Evolutionary conservation across 2,113 vertebrate genomes (phyloP).

Genomic region (Dasyornis broadbenti): DNA sequence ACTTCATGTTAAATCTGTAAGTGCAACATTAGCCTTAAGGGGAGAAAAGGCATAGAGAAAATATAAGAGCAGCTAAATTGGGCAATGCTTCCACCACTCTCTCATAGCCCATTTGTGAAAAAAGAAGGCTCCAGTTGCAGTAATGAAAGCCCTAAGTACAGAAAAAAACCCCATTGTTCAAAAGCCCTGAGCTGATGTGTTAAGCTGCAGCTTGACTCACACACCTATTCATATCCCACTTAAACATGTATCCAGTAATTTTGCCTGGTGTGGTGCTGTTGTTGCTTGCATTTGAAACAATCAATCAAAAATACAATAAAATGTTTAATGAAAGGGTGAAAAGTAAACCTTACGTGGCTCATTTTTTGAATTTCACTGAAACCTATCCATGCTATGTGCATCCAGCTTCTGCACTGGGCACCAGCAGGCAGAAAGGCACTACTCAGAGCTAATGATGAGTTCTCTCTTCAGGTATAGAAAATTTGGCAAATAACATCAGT

Average conservation of each 20-base stretch:
- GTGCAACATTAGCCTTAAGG: neutral
- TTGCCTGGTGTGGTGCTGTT: neutral
- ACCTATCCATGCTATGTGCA: neutral
- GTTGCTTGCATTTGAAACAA: neutral
- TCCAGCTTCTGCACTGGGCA: neutral
- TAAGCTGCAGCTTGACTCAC: neutral
- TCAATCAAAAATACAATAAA: constrained; percentile 48
- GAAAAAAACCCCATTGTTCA: neutral
- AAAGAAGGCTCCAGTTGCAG: neutral
- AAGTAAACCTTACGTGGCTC: neutral
- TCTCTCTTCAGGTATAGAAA: neutral
- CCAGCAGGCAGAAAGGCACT: neutral
- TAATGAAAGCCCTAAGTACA: neutral
- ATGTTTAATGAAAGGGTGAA: constrained; percentile 19
- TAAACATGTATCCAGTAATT: neutral
- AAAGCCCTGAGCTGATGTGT: neutral
- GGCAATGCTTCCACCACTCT: neutral
- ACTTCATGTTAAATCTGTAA: neutral
- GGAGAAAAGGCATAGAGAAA: neutral
- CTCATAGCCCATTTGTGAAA: neutral
- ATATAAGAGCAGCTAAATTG: neutral
- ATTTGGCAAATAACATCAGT: neutral
- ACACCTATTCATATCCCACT: neutral
- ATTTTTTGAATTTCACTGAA: neutral
- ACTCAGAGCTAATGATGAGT: neutral